A percentile compares a stretch with the other conserved stretches of the same genome.
These are phyloP conservation scores for Heliconius melpomene DNA, from an alignment of 1,140 invertebrate genomes.

Conservation along the genomic window DNA sequence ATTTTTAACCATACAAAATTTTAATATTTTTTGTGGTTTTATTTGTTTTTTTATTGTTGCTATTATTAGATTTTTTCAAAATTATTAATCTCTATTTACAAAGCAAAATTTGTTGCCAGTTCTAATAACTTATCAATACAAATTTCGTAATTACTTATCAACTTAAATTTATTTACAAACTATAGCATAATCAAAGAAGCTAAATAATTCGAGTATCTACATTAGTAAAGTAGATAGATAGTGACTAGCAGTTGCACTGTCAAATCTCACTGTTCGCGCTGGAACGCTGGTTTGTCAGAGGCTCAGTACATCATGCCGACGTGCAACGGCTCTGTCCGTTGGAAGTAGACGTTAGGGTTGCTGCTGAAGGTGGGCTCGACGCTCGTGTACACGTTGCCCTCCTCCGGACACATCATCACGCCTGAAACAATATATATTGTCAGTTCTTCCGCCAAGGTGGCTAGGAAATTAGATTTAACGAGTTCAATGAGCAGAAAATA, in stretches of 20 bases:
- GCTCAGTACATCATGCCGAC: slow-evolving; percentile 92
- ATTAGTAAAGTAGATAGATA: slow-evolving; percentile 23
- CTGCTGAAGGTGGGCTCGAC: slow-evolving; percentile 90
- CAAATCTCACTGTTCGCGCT: slow-evolving; percentile 73
- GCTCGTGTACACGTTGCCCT: slow-evolving; percentile 90
- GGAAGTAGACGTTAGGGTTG: slow-evolving; percentile 93
- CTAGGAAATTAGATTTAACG: not conserved
- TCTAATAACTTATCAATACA: not conserved
- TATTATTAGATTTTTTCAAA: too few species aligned
- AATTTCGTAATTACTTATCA: slow-evolving; percentile 5
- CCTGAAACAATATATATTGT: slow-evolving; percentile 73
- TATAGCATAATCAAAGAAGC: not conserved
- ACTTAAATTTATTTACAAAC: slow-evolving; percentile 1
- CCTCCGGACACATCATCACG: slow-evolving; percentile 88
- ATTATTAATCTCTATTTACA: not conserved
- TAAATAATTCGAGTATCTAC: not conserved
- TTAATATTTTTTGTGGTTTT: too few species aligned
- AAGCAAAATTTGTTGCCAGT: not conserved
- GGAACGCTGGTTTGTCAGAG: slow-evolving; percentile 75
- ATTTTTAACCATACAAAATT: not conserved
- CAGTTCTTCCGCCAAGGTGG: slow-evolving; percentile 26
- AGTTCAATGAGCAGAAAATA: not conserved
- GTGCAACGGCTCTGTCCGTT: slow-evolving; percentile 87
- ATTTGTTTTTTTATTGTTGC: too few species aligned
- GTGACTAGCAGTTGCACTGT: slow-evolving; percentile 61